phyloP scores from a whole-genome alignment of 2,888 invertebrate species.

The Perdita meconis region DNA sequence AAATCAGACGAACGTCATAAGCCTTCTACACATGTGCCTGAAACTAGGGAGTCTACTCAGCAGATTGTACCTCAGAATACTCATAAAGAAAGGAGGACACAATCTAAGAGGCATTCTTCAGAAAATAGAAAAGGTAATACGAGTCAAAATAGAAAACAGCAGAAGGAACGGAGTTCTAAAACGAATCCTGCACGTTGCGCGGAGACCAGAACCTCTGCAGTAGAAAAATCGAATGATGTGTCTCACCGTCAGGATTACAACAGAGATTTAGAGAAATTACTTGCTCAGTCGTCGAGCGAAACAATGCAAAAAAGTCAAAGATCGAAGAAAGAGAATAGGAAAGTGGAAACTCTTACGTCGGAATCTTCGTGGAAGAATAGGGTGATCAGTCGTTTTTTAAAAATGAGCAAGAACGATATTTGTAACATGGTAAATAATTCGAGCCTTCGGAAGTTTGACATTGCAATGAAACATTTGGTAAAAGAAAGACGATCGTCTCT shows the following conservation, averaged over 20 bases:
- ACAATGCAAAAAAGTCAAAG: slow-evolving; percentile 21
- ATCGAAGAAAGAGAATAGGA: slow-evolving; percentile 36
- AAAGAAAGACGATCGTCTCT: slow-evolving; percentile 78
- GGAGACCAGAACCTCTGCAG: neutral
- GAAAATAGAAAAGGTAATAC: slow-evolving; percentile 14
- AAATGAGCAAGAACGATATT: slow-evolving; percentile 83
- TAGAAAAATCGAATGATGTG: slow-evolving; percentile 13
- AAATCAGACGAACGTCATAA: slow-evolving; percentile 71
- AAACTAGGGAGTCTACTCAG: slow-evolving; percentile 24
- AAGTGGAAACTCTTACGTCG: slow-evolving; percentile 39
- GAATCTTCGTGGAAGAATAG: slow-evolving; percentile 79
- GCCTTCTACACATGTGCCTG: neutral
- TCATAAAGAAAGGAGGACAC: neutral
- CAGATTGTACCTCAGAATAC: neutral
- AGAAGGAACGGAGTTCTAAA: neutral
- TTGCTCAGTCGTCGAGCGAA: neutral
- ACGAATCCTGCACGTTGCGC: neutral
- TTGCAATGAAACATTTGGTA: slow-evolving; percentile 82
- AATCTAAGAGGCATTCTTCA: neutral
- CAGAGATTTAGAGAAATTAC: slow-evolving; percentile 15
- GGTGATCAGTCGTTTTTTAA: slow-evolving; percentile 80
- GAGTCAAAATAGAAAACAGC: slow-evolving; percentile 12
- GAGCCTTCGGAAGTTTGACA: slow-evolving; percentile 80
- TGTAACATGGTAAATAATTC: slow-evolving; percentile 82
- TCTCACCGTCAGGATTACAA: neutral